Evolutionary conservation across 2,888 invertebrate genomes (phyloP).

Genomic region (Pristionchus entomophagus): DNA sequence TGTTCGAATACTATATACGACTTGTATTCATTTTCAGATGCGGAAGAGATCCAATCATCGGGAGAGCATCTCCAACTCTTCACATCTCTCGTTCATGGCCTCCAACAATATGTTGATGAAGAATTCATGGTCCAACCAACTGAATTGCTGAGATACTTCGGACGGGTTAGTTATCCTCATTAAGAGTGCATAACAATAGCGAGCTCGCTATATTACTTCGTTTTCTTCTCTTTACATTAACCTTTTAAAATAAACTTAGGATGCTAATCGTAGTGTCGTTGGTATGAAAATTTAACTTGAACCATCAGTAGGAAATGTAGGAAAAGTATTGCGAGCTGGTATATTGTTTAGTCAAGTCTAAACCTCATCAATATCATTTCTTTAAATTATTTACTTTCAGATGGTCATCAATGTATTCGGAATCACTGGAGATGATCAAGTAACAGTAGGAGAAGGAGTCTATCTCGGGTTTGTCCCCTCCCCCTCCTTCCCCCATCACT

Average conservation of each 20-base stretch:
- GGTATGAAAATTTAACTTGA: too few relatives aligned
- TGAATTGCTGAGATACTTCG: constrained; percentile 36
- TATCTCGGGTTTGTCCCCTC: constrained; percentile 53
- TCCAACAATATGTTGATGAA: background rate
- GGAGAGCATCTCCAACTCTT: constrained; percentile 5
- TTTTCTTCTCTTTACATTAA: too few relatives aligned
- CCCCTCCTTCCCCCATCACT: too few relatives aligned
- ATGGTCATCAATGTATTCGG: constrained; percentile 53
- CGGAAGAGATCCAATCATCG: constrained; percentile 5
- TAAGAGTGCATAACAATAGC: too few relatives aligned
- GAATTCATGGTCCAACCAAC: background rate
- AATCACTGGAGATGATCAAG: constrained; percentile 48
- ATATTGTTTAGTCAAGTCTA: too few relatives aligned
- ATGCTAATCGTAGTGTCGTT: too few relatives aligned
- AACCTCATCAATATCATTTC: background rate
- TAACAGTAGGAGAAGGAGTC: constrained; percentile 51
- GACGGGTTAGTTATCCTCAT: constrained; percentile 23
- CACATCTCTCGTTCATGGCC: constrained; percentile 7
- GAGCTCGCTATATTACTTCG: too few relatives aligned
- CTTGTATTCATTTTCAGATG: constrained; percentile 35
- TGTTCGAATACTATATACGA: too few relatives aligned
- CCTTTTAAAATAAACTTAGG: too few relatives aligned
- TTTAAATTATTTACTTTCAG: constrained; percentile 39
- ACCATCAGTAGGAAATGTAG: too few relatives aligned
- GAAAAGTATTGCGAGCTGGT: too few relatives aligned